A percentile compares a stretch with the other conserved stretches of the same genome.
Evolutionary conservation across 2,888 invertebrate genomes (phyloP).

Genomic region (Agonopterix subpropinquella): DNA sequence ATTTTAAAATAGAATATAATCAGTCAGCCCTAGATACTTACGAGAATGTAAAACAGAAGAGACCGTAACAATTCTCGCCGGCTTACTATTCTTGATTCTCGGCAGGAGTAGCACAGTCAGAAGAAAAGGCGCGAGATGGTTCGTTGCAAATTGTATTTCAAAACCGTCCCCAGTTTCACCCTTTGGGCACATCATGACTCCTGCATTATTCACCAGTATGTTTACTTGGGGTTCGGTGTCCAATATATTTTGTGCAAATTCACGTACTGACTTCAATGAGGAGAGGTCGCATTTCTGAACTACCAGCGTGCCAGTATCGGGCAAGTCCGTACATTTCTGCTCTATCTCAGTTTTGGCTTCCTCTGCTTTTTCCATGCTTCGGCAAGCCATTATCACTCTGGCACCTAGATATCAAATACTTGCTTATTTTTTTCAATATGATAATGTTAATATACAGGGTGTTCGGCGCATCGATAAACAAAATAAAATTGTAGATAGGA

Average conservation of each 20-base stretch:
- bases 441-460: too few relatives aligned
- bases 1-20: too few relatives aligned
- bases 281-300: conserved; percentile 70
- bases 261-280: conserved; percentile 70
- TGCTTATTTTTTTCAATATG: too few relatives aligned
- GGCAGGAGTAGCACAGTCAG: conserved; percentile 77
- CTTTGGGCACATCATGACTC: conserved; percentile 79
- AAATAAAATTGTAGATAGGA: too few relatives aligned
- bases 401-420: conserved; percentile 46
- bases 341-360: conserved; percentile 67
- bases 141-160: conserved; percentile 80
- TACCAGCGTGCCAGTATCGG: conserved; percentile 34
- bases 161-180: conserved; percentile 78
- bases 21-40: background rate
- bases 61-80: conserved; percentile 77
- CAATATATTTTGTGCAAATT: conserved; percentile 59
- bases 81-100: conserved; percentile 67
- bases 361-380: conserved; percentile 60
- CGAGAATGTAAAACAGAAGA: conserved; percentile 73
- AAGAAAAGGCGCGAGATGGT: conserved; percentile 79
- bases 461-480: too few relatives aligned
- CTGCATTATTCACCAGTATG: conserved; percentile 80
- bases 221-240: conserved; percentile 65
- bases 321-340: conserved; percentile 21
- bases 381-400: conserved; percentile 65